phyloP scores from a whole-genome alignment of 2,113 vertebrate genomes.

The Lepidothrix coronata region DNA sequence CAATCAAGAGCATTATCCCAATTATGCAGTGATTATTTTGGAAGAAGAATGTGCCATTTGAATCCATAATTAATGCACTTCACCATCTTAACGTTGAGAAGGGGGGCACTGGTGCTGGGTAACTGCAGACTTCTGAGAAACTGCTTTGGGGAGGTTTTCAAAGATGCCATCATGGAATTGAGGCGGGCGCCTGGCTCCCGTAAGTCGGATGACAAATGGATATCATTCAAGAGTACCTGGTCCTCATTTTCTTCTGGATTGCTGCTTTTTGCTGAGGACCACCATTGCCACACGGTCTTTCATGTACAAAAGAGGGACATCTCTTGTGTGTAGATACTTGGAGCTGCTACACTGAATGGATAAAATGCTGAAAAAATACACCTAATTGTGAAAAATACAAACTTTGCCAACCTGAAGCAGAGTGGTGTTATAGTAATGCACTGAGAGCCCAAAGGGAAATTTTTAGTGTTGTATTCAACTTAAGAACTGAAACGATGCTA shows the following conservation, averaged over 20 bases:
- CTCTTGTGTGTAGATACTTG: background rate
- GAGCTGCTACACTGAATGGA: background rate
- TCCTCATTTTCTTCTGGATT: background rate
- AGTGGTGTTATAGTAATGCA: background rate
- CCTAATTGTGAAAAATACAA: background rate
- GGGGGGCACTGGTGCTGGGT: background rate
- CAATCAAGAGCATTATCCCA: background rate
- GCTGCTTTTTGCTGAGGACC: background rate
- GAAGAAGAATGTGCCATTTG: constrained; percentile 8
- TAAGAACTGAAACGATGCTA: background rate
- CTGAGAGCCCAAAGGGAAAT: background rate
- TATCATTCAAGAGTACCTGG: background rate
- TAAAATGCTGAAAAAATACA: background rate
- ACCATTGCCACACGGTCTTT: fast-evolving
- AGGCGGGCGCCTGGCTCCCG: background rate
- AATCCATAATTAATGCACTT: constrained; percentile 51
- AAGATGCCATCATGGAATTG: background rate
- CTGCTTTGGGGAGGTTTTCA: background rate
- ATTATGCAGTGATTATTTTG: background rate
- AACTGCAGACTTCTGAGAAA: constrained; percentile 38
- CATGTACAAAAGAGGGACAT: background rate
- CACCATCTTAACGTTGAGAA: background rate
- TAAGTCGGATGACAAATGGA: background rate
- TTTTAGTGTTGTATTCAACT: background rate
- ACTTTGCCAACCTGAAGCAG: background rate